Evolutionary conservation across 1,140 invertebrate genomes (phyloP), one percentile per base, ranked within the genome.

Genomic region (Amyelois transitella): DNA sequence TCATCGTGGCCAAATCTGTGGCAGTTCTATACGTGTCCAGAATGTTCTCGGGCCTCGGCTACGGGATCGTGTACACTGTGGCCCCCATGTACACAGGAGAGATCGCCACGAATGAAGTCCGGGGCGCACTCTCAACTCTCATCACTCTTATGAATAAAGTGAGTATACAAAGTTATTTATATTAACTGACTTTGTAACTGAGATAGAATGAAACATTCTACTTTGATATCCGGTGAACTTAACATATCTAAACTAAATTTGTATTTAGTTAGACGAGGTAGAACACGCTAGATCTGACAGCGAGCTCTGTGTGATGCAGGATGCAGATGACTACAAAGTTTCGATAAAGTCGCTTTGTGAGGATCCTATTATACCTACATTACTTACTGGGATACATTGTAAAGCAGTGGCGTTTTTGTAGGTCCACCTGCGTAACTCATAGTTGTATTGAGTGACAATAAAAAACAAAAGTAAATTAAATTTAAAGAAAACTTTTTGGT

Each of bases 101-200:
- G 87, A 90, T 95, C 50, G 88, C 94, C 55, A 90, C 93, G 51
- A 88, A 91, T 56, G 89, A 91, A 58, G 91, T 94, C 18, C 87
- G 94, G 52, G 94, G 95, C 1, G 90, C 92, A 2, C 82, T 94
- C 20, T 92, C 93, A 6, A 92, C 93, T 6, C 86, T 93, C 38
- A 92, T 93, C 58, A 93, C 94, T 22, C 87, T 94, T 60, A 88
- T 89, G 85, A 89, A 88, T 66, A 89, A 89, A 89, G 88, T 89
- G 59, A 82, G 79, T 72, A 64, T 52, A 44, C 32, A 3, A 38
- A 38, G 12, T 38, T 38, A 14, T 14, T 14, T n/a, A 1, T 14
- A 38, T 4, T 38, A 38, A 38, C 32, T 14, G 12, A 38, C 32
- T 38, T 38, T 38, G 32, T 38, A 14, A 38, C n/a, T 1, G 8